phyloP scores from a whole-genome alignment of 2,113 vertebrate species.

The Otis tarda region DNA sequence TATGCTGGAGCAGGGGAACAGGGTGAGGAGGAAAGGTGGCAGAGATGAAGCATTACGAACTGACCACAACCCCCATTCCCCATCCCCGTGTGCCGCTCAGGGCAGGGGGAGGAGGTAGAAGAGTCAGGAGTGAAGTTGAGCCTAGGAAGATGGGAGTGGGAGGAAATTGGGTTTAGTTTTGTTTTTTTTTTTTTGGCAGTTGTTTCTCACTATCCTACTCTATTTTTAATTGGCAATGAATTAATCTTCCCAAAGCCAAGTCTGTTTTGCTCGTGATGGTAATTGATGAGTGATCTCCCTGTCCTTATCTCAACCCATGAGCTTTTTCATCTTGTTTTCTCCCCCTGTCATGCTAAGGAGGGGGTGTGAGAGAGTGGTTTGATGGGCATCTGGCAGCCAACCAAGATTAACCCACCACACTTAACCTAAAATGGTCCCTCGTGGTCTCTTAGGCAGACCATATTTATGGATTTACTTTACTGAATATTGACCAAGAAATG shows the following conservation, averaged over 20 bases:
- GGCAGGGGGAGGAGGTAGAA: not conserved
- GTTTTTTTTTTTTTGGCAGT: not conserved
- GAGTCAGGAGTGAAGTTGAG: not conserved
- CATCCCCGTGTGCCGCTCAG: accelerated
- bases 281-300: not conserved
- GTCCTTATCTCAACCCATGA: not conserved
- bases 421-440: not conserved
- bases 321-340: not conserved
- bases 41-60: not conserved
- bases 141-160: not conserved
- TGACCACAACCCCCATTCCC: not conserved
- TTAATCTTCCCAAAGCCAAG: not conserved
- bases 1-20: not conserved
- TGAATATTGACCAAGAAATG: not conserved
- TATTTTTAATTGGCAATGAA: not conserved
- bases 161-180: not conserved
- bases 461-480: not conserved
- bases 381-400: not conserved
- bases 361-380: not conserved
- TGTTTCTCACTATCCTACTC: not conserved
- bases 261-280: not conserved
- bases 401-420: not conserved
- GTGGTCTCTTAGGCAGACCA: not conserved
- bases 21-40: not conserved
- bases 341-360: not conserved